Conservation (phyloP, 1,140 invertebrate genomes). For the Atta colombica region DNA sequence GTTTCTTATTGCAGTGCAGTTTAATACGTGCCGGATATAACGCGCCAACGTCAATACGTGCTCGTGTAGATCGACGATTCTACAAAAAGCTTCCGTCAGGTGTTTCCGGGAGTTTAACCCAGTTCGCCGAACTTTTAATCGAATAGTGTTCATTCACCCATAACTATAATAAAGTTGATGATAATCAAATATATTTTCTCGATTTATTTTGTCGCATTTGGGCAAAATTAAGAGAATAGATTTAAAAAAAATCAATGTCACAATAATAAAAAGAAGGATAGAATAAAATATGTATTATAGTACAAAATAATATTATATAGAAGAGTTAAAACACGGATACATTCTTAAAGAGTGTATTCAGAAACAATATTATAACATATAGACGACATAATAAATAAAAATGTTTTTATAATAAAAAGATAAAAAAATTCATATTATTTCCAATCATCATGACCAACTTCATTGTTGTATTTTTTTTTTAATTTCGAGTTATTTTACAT, state of each 20-base stretch:
- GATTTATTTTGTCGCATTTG: background rate
- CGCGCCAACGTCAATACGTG: conserved; percentile 53
- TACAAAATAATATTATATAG: background rate
- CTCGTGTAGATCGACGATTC: conserved; percentile 31
- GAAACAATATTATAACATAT: background rate
- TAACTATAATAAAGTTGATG: conserved; percentile 12
- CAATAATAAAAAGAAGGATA: background rate
- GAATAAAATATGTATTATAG: background rate
- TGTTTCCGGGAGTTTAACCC: conserved; percentile 49
- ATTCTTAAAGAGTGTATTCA: background rate
- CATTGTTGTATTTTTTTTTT: background rate
- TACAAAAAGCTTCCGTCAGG: conserved; percentile 47
- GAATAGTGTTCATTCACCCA: conserved; percentile 24
- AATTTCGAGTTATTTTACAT: background rate
- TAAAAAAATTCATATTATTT: background rate
- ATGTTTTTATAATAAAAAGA: background rate
- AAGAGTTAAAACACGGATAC: background rate
- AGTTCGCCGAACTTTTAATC: conserved; percentile 37
- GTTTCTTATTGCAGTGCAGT: conserved; percentile 37
- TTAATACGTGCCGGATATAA: conserved; percentile 52
- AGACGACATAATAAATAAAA: background rate
- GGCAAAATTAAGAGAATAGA: background rate
- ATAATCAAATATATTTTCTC: background rate
- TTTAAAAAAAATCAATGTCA: background rate
- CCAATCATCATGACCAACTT: background rate